phyloP scores from a whole-genome alignment of 2,113 vertebrate species.

The human region DNA sequence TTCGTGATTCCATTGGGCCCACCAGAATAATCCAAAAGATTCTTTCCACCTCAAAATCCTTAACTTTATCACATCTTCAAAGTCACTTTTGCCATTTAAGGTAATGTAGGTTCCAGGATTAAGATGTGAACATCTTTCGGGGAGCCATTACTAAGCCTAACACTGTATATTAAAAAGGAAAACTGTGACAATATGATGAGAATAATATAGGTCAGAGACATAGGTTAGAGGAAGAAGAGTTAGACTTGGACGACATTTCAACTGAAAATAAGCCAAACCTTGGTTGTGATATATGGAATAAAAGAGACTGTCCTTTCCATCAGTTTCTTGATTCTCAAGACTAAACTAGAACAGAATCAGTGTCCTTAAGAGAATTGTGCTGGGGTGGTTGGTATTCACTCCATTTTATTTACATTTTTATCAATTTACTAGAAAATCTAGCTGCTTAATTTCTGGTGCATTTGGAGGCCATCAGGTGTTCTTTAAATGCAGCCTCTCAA shows the following conservation, averaged over 20 bases:
- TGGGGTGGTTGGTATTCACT: neutral
- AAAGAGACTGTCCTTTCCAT: neutral
- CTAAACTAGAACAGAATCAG: neutral
- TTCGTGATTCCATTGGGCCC: neutral
- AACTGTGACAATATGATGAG: neutral
- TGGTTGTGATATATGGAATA: neutral
- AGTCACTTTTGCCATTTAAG: neutral
- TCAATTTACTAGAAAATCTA: constrained; percentile 57
- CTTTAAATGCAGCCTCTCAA: constrained; percentile 70
- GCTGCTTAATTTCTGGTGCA: constrained; percentile 54
- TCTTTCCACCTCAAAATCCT: neutral
- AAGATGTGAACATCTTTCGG: neutral
- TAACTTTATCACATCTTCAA: neutral
- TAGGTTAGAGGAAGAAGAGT: neutral
- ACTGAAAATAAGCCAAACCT: neutral
- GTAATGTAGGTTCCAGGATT: neutral
- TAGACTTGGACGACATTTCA: neutral
- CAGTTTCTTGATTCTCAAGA: neutral
- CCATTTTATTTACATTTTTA: constrained; percentile 31
- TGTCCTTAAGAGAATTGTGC: neutral
- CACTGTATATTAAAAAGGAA: neutral
- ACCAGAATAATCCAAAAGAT: neutral
- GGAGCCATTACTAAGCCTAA: neutral
- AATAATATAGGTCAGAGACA: neutral
- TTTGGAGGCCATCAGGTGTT: constrained; percentile 66